Base-by-base conservation (phyloP, 2,113 vertebrate genomes). In the Toxotes jaculatrix region DNA sequence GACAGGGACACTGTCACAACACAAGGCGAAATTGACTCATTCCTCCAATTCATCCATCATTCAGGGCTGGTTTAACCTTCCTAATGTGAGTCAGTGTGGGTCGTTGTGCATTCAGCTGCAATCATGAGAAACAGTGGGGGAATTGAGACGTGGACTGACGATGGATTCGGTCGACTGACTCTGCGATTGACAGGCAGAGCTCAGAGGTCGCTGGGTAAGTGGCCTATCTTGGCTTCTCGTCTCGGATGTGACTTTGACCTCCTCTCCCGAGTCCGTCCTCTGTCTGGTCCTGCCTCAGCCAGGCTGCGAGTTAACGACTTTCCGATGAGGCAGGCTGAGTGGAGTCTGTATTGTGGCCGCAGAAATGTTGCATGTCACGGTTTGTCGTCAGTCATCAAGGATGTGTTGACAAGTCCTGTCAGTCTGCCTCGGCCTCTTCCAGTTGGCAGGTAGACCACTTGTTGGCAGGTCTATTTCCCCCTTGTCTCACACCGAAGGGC, bases 401-500 rank as follows among this genome's bases (percentile, higher is more conserved):
- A 74, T 4, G 74, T 76, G 90, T 90, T 69, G 85, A 89, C 88
- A 56, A 53, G 70, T 72, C 64, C 76, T 34, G 71, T 90, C 82
- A 60, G 64, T 51, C 32, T 57, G 79, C 74, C 59, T 73, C 40
- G 17, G n/a, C 51, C 82, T 85, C 79, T 34, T 85, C 77, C 83
- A 70, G 71, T 65, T 91, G 89, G 89, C 87, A 82, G 83, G 71
- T 74, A 36, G 68, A 74, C 47, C 1, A 69, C 82, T 49, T 59
- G 89, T 79, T 89, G 83, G 85, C 91, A 88, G 87, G 62, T 89
- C 59, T 45, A 51, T 73, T 78, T 77, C 82, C 84, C 61, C 62
- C 68, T 68, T 27, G 67, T 79, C 71, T 65, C 56, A 59, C 79
- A 53, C 59, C 5, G 38, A 81, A 77, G 64, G 80, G 80, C 80